Evolutionary conservation across 2,113 vertebrate genomes (phyloP).

Genomic region (Hiodon tergisus): DNA sequence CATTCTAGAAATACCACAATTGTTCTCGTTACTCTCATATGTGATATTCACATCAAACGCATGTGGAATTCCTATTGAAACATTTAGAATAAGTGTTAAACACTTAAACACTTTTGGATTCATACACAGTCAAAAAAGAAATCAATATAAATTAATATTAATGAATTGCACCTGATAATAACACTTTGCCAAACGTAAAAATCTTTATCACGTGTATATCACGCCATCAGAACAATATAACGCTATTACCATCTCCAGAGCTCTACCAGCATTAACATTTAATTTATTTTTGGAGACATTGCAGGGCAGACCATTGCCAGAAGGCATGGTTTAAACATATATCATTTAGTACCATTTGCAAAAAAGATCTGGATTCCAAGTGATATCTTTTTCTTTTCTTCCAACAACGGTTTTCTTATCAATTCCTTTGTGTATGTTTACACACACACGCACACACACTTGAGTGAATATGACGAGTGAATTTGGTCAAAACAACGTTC

Average conservation of each 20-base stretch:
- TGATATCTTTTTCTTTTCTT: too few relatives aligned
- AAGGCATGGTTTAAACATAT: conserved; percentile 58
- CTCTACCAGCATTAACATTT: conserved; percentile 45
- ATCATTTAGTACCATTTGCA: conserved; percentile 54
- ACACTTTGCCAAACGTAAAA: conserved; percentile 51
- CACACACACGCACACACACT: too few relatives aligned
- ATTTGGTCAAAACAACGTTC: neutral
- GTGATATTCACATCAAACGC: too few relatives aligned
- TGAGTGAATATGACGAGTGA: neutral
- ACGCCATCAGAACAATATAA: conserved; percentile 1
- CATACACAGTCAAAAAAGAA: conserved; percentile 26
- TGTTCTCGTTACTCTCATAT: too few relatives aligned
- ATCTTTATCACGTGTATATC: conserved; percentile 59
- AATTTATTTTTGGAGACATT: conserved; percentile 59
- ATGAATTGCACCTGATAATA: conserved; percentile 55
- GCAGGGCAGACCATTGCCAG: conserved; percentile 51
- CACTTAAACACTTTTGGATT: conserved; percentile 6
- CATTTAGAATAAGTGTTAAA: neutral
- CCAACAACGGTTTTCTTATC: too few relatives aligned
- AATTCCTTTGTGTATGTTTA: neutral
- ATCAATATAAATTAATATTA: conserved; percentile 46
- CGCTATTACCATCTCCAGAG: conserved; percentile 24
- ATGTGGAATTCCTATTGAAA: neutral
- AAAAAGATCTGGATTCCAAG: conserved; percentile 52
- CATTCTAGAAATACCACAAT: too few relatives aligned